Evolutionary conservation across 2,888 invertebrate genomes (phyloP), one percentile per base, ranked within the genome.

Genomic region (Bursaphelenchus okinawaensis): DNA sequence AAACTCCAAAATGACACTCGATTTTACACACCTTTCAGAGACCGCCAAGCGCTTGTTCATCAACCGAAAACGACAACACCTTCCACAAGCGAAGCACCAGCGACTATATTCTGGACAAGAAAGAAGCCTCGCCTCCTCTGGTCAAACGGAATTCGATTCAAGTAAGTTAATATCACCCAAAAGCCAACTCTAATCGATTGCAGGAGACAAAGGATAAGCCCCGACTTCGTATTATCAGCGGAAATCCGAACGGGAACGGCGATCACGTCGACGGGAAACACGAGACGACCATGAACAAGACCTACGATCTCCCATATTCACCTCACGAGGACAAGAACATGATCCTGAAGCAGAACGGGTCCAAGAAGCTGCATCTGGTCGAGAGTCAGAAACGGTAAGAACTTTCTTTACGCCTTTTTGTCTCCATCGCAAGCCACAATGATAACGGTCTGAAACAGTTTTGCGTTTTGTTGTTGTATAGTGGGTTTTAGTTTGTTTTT

Each of bases 301-400:
- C 40, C 12, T 40, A 40, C 40, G 40, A 40, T 16, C 40, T 40
- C 40, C 40, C 40, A 40, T 40, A 40, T 4, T 40, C 57, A 12
- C 28, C 28, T 7, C 29, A 40, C 9, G 28, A 57, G 16, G 40
- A 57, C 16, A 56, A 23, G 27, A 28, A 26, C 40, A 28, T 29
- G 56, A 20, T 59, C 23, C 60, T 59, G n/a, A 31, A 27, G 19
- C 59, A 60, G 28, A 50, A 59, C 56, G 60, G 27, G 16, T 23
- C 50, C 4, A 59, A 59, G 51, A 59, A 22, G 51, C 12, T 59
- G 50, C 60, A 59, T n/a, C 26, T 59, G 52, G 60, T 59, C 2
- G 60, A 59, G 24, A n/a, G 28, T 4, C 1, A 19, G n/a, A 24
- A 19, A 22, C 56, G 56, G 56, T 56, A 19, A 56, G 56, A n/a